Evolutionary conservation across 2,797 vertebrate species (phyloP).

Genomic region (Echeneis naucrates): DNA sequence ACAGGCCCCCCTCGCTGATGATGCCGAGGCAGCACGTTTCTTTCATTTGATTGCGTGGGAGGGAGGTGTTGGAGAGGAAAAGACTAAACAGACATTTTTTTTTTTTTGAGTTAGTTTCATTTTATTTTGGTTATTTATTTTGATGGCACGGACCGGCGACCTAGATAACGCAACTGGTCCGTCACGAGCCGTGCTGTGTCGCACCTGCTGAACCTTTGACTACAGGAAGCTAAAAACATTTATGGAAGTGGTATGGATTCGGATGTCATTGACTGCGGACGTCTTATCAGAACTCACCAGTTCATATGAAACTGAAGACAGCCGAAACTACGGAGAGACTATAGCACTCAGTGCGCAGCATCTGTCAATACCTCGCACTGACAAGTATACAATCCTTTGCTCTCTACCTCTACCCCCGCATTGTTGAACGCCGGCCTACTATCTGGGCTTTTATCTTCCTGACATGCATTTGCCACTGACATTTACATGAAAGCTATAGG

Average conservation of each 20-base stretch:
- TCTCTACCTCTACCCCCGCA: conserved; percentile 51
- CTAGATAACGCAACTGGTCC: conserved; percentile 18
- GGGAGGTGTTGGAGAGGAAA: conserved; percentile 26
- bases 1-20: neutral
- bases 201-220: conserved; percentile 13
- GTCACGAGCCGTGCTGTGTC: neutral
- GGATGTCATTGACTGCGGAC: conserved; percentile 8
- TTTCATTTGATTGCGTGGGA: conserved; percentile 53
- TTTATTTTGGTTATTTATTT: conserved; percentile 36
- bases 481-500: conserved; percentile 78
- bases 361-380: conserved; percentile 57
- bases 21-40: conserved; percentile 26
- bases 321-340: conserved; percentile 15
- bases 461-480: conserved; percentile 71
- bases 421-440: conserved; percentile 55
- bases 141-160: conserved; percentile 21
- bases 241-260: neutral
- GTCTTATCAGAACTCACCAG: conserved; percentile 16
- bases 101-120: conserved; percentile 34
- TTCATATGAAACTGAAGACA: conserved; percentile 31
- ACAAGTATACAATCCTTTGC: conserved; percentile 55
- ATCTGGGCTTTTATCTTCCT: conserved; percentile 73
- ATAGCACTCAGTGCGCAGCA: conserved; percentile 37
- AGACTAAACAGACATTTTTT: conserved; percentile 39
- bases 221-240: conserved; percentile 32